A percentile compares a stretch with the other conserved stretches of the same genome.
These are phyloP conservation scores for Synanceia verrucosa DNA, from an alignment of 2,797 vertebrate species.

Conservation along the genomic window DNA sequence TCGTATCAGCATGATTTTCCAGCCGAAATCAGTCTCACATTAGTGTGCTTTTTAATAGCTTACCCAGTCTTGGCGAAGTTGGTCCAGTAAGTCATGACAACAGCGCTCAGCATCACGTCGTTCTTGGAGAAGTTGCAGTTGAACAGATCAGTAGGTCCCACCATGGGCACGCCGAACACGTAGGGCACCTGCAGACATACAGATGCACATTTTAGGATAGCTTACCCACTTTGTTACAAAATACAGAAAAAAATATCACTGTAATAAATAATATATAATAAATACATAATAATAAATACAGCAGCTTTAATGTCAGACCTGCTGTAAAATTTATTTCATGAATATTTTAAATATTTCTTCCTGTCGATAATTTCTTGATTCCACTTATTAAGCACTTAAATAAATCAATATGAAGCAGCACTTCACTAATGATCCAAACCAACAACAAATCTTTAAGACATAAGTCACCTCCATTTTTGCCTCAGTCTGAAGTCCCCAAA, in stretches of 20 bases:
- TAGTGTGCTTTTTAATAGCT: conserved; percentile 54
- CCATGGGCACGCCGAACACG: conserved; percentile 93
- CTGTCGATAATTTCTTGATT: conserved; percentile 5
- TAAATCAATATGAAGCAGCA: conserved; percentile 22
- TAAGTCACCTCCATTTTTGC: neutral
- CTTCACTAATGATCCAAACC: conserved; percentile 10
- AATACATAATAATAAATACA: neutral
- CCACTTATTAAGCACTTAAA: conserved; percentile 16
- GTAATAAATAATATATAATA: neutral
- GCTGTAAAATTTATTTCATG: neutral
- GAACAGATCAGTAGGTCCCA: conserved; percentile 93
- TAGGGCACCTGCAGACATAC: conserved; percentile 69
- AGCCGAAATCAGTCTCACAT: conserved; percentile 33
- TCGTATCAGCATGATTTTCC: neutral
- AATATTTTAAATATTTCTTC: conserved; percentile 1
- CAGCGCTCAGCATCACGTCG: conserved; percentile 96
- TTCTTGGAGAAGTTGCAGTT: conserved; percentile 99
- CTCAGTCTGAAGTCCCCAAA: neutral
- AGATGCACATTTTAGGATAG: conserved; percentile 3
- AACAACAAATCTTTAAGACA: neutral
- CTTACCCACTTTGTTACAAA: neutral
- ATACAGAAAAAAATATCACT: neutral
- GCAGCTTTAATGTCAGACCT: neutral
- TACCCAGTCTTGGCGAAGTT: conserved; percentile 99
- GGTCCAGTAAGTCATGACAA: conserved; percentile 99